phyloP scores from a whole-genome alignment of 2,888 invertebrate species.

The Drosophila demipolita region DNA sequence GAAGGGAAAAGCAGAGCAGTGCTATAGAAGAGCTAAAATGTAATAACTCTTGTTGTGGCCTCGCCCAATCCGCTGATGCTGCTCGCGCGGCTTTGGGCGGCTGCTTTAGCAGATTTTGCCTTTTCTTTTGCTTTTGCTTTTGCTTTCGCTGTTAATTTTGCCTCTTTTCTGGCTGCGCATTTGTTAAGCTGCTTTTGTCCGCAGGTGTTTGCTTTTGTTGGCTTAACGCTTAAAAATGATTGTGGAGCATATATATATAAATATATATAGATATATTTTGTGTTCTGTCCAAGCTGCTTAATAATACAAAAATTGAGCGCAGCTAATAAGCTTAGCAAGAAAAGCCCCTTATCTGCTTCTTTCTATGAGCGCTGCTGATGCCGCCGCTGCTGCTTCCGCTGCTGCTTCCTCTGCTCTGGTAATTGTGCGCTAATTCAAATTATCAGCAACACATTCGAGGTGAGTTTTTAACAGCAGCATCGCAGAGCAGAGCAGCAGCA shows the following conservation, averaged over 20 bases:
- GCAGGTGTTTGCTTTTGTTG: conserved; percentile 80
- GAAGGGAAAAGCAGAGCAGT: conserved; percentile 4
- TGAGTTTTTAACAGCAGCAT: conserved; percentile 18
- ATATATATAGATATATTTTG: neutral
- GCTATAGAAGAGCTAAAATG: conserved; percentile 63
- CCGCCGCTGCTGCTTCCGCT: conserved; percentile 7
- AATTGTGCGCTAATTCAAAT: conserved; percentile 80
- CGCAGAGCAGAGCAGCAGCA: conserved; percentile 12
- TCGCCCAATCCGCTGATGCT: conserved; percentile 46
- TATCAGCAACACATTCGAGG: conserved; percentile 75
- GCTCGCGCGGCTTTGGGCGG: conserved; percentile 31
- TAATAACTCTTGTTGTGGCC: conserved; percentile 75
- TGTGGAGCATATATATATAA: conserved; percentile 27
- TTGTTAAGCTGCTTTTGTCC: conserved; percentile 79
- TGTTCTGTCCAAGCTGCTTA: conserved; percentile 74
- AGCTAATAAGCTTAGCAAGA: conserved; percentile 71
- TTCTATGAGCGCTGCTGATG: conserved; percentile 1
- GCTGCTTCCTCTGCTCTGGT: conserved; percentile 32
- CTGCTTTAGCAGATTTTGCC: conserved; percentile 18
- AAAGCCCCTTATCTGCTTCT: neutral
- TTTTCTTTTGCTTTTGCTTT: conserved; percentile 26
- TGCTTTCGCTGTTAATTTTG: conserved; percentile 3
- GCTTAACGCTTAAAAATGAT: conserved; percentile 66
- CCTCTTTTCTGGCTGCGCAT: conserved; percentile 26
- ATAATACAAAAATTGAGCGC: conserved; percentile 70